Evolutionary conservation across 2,888 invertebrate species (phyloP).

Genomic region (Chymomyza procnemis): DNA sequence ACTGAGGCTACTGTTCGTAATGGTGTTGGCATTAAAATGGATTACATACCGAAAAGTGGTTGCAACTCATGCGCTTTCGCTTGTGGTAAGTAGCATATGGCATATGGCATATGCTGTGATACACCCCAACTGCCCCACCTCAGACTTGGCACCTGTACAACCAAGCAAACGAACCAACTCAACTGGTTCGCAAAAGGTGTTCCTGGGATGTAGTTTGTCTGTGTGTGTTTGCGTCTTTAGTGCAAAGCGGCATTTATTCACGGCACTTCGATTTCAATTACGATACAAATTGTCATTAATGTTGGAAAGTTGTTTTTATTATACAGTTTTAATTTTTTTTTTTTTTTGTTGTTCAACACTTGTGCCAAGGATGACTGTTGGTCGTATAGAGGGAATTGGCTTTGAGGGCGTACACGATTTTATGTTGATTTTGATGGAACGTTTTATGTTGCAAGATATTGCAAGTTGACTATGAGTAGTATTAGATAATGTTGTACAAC

Average conservation of each 20-base stretch:
- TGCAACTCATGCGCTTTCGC: slow-evolving; percentile 64
- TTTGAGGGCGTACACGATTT: slow-evolving; percentile 4
- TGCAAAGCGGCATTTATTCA: slow-evolving; percentile 73
- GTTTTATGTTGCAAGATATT: slow-evolving; percentile 12
- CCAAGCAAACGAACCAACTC: slow-evolving; percentile 18
- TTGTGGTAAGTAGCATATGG: slow-evolving; percentile 19
- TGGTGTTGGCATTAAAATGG: slow-evolving; percentile 73
- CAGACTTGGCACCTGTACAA: slow-evolving; percentile 44
- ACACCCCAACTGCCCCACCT: slow-evolving; percentile 7
- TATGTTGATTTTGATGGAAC: slow-evolving; percentile 64
- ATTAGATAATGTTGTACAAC: background rate
- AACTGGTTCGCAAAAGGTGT: slow-evolving; percentile 65
- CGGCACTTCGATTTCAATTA: slow-evolving; percentile 72
- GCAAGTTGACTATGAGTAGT: background rate
- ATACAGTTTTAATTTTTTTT: too few species aligned
- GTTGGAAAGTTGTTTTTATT: slow-evolving; percentile 71
- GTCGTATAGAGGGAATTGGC: background rate
- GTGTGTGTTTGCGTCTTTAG: slow-evolving; percentile 33
- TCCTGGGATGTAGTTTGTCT: slow-evolving; percentile 35
- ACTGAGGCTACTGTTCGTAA: slow-evolving; percentile 73
- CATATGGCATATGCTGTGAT: too few species aligned
- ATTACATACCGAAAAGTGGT: slow-evolving; percentile 61
- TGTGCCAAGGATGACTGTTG: background rate
- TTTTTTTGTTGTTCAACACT: slow-evolving; percentile 49
- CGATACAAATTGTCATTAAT: slow-evolving; percentile 73